phyloP scores from a whole-genome alignment of 2,797 vertebrate species.

The Neosalanx taihuensis region DNA sequence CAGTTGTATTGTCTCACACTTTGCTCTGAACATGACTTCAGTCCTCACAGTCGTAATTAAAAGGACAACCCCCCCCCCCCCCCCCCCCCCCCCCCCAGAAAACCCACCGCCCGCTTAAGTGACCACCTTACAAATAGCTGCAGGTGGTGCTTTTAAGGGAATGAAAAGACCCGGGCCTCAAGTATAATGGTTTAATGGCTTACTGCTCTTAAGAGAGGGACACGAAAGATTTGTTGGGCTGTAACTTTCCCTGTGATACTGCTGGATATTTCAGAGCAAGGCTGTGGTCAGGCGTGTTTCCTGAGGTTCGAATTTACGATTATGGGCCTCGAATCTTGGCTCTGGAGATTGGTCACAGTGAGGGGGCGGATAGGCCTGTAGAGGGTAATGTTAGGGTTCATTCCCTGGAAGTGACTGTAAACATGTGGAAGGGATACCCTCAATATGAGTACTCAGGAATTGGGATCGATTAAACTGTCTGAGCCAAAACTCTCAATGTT shows the following conservation, averaged over 20 bases:
- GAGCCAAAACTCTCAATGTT: not conserved
- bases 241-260: constrained; percentile 68
- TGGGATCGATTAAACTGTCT: not conserved
- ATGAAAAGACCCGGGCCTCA: constrained; percentile 45
- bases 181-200: constrained; percentile 67
- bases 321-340: constrained; percentile 63
- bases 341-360: constrained; percentile 64
- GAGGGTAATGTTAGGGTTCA: constrained; percentile 36
- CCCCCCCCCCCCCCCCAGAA: constrained; percentile 20
- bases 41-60: not conserved
- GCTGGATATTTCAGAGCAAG: constrained; percentile 69
- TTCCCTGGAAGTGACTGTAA: constrained; percentile 31
- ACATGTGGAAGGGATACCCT: constrained; percentile 42
- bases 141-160: constrained; percentile 56
- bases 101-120: constrained; percentile 55
- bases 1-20: constrained; percentile 46
- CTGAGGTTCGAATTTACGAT: constrained; percentile 73
- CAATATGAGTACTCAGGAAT: too few species aligned
- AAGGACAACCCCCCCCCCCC: constrained; percentile 13
- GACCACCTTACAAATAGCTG: constrained; percentile 48
- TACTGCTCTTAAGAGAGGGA: constrained; percentile 57
- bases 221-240: constrained; percentile 68
- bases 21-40: constrained; percentile 9
- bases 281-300: constrained; percentile 66
- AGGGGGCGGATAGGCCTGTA: constrained; percentile 51